A percentile compares a stretch with the other conserved stretches of the same genome.
Evolutionary conservation across 2,797 vertebrate genomes (phyloP).

Genomic region (Eleutherodactylus coqui): DNA sequence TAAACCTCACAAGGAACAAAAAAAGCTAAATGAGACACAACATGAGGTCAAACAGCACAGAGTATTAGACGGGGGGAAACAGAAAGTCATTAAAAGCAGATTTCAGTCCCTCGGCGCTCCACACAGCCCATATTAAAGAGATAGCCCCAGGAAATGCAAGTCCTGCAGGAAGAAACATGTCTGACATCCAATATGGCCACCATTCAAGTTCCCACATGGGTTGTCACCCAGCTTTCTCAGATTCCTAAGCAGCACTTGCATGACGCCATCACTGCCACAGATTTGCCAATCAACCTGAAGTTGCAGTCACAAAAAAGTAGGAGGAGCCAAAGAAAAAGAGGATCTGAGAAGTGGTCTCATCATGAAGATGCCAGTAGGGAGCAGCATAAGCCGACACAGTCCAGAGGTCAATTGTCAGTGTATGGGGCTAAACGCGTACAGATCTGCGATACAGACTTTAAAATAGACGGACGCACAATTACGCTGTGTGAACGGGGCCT

Average conservation of each 20-base stretch:
- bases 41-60: constrained; percentile 18
- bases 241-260: background rate
- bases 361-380: background rate
- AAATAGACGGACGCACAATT: too few relatives aligned
- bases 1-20: constrained; percentile 32
- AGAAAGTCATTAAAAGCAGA: constrained; percentile 56
- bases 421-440: too few relatives aligned
- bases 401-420: too few relatives aligned
- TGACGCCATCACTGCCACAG: background rate
- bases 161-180: background rate
- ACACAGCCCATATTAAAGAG: too few relatives aligned
- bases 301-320: background rate
- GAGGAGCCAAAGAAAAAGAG: background rate
- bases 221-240: background rate
- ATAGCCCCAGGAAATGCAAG: too few relatives aligned
- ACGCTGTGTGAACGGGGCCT: too few relatives aligned
- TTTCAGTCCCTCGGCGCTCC: background rate
- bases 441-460: too few relatives aligned
- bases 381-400: background rate
- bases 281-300: too few relatives aligned
- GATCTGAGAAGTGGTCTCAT: background rate
- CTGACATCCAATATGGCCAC: background rate
- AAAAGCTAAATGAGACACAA: constrained; percentile 12
- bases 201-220: background rate
- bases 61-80: background rate